Percentiles rank a stretch among this genome's conserved stretches.
Evolutionary conservation across 2,888 invertebrate genomes (phyloP).

Genomic region (Tiliacea aurago): DNA sequence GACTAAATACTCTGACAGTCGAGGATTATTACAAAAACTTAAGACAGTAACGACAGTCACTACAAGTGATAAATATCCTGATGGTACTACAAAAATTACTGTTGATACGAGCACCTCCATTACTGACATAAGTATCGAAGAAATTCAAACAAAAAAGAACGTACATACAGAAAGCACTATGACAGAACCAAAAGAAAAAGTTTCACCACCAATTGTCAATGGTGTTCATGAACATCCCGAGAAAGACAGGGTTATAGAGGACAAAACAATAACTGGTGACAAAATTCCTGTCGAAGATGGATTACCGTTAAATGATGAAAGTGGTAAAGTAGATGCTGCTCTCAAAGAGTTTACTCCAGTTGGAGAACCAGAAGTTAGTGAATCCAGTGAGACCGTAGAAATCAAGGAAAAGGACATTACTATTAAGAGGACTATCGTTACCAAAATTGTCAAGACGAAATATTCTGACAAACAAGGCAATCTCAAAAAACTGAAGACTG

Average conservation of each 20-base stretch:
- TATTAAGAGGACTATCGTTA: slow-evolving; percentile 77
- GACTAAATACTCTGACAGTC: slow-evolving; percentile 75
- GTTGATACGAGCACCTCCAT: slow-evolving; percentile 72
- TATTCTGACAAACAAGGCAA: slow-evolving; percentile 73
- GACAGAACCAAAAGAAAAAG: slow-evolving; percentile 8
- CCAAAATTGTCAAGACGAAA: slow-evolving; percentile 77
- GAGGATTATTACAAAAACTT: slow-evolving; percentile 73
- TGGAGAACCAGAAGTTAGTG: slow-evolving; percentile 70
- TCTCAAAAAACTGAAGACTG: slow-evolving; percentile 77
- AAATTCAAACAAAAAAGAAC: slow-evolving; percentile 21
- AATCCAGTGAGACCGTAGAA: slow-evolving; percentile 67
- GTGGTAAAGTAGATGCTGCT: slow-evolving; percentile 45
- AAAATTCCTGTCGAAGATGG: neutral
- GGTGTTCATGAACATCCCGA: slow-evolving; percentile 30
- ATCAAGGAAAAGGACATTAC: slow-evolving; percentile 71
- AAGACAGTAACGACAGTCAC: slow-evolving; percentile 80
- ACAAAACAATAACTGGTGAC: slow-evolving; percentile 1
- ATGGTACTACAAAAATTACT: slow-evolving; percentile 68
- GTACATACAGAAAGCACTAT: slow-evolving; percentile 10
- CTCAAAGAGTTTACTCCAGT: slow-evolving; percentile 65
- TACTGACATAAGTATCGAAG: slow-evolving; percentile 37
- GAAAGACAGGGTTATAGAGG: neutral
- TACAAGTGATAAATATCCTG: slow-evolving; percentile 84
- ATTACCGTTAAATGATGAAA: slow-evolving; percentile 64
- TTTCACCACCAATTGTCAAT: slow-evolving; percentile 30